A percentile compares a stretch with the other conserved stretches of the same genome.
phyloP scores from a whole-genome alignment of 2,797 vertebrate species.

The Lepilemur ruficaudatus region DNA sequence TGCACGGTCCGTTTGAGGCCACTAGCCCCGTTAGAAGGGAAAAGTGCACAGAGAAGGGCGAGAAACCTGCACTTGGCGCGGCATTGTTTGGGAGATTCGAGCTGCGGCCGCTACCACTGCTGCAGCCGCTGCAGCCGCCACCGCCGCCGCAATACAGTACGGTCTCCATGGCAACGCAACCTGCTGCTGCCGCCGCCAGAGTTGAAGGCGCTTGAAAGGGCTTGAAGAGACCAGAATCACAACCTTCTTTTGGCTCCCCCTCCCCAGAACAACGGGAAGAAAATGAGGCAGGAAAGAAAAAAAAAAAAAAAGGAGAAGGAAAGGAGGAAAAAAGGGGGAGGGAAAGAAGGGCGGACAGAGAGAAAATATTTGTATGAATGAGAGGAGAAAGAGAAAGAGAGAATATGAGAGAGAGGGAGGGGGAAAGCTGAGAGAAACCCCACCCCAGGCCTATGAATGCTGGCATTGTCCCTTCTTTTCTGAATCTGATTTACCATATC shows the following conservation, averaged over 20 bases:
- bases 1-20: conserved; percentile 89
- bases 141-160: conserved; percentile 86
- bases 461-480: conserved; percentile 94
- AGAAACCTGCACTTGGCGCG: conserved; percentile 84
- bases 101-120: conserved; percentile 79
- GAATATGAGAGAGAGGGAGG: background rate
- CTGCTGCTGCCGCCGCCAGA: conserved; percentile 87
- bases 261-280: conserved; percentile 87
- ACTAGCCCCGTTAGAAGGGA: conserved; percentile 92
- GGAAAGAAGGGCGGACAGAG: background rate
- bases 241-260: conserved; percentile 97
- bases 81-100: conserved; percentile 85
- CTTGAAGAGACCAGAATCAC: conserved; percentile 90
- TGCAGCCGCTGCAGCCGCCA: conserved; percentile 70
- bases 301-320: conserved; percentile 3
- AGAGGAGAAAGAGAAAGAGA: background rate
- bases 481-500: conserved; percentile 99
- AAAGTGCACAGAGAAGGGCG: conserved; percentile 87
- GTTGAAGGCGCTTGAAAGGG: conserved; percentile 91
- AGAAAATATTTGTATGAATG: background rate
- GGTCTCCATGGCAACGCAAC: conserved; percentile 91
- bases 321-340: background rate
- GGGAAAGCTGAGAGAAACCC: conserved; percentile 74
- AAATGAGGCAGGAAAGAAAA: conserved; percentile 84
- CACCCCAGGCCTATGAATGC: conserved; percentile 89